Percentiles rank a stretch among this genome's conserved stretches.
phyloP scores from a whole-genome alignment of 2,113 vertebrate genomes.

The Daboia siamensis region DNA sequence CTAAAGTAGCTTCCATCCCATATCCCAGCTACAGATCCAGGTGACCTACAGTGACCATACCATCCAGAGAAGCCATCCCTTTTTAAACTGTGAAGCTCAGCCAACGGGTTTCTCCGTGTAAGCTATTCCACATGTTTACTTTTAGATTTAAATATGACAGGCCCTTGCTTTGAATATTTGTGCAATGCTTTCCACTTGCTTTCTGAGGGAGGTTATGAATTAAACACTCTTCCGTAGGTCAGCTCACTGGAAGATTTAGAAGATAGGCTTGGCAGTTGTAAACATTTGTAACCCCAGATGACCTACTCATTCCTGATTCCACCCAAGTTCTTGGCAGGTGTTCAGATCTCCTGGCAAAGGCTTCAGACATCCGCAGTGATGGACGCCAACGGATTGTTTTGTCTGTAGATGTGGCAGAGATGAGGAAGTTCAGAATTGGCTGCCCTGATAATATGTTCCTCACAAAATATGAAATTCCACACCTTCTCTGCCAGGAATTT shows the following conservation, averaged over 20 bases:
- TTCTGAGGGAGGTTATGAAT: background rate
- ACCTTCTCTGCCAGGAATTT: background rate
- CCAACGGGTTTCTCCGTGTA: background rate
- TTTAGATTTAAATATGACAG: conserved; percentile 17
- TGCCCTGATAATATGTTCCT: conserved; percentile 33
- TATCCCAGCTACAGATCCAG: background rate
- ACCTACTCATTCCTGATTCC: conserved; percentile 62
- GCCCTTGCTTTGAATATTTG: conserved; percentile 26
- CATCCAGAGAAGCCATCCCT: background rate
- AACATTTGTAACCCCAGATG: conserved; percentile 62
- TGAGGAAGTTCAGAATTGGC: conserved; percentile 50
- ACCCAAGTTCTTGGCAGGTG: conserved; percentile 55
- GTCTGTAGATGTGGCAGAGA: conserved; percentile 68
- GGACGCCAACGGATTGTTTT: conserved; percentile 65
- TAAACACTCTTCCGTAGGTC: background rate
- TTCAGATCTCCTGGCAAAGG: conserved; percentile 54
- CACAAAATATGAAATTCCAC: background rate
- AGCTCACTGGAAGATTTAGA: conserved; percentile 34
- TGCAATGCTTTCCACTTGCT: background rate
- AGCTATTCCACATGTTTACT: background rate
- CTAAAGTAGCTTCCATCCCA: background rate
- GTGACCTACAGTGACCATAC: background rate
- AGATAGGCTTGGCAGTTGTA: conserved; percentile 51
- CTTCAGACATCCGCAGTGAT: conserved; percentile 61
- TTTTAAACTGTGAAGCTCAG: background rate